Base-by-base conservation (phyloP, 2,797 vertebrate species). In the Macrochelys suwanniensis region DNA sequence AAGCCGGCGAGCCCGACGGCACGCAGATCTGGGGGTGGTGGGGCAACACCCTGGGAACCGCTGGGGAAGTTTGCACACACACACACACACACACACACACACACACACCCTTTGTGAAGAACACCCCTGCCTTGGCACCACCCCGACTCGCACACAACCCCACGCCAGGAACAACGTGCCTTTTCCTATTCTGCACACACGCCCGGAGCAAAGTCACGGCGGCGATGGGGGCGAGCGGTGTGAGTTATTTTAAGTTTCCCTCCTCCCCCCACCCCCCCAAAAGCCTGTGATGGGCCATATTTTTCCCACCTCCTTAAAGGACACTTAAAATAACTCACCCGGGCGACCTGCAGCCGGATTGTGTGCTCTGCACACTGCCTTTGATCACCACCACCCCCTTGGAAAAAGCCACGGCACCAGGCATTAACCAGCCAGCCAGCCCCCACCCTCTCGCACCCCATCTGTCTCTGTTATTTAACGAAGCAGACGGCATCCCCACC, bases 221-320 rank as follows among this genome's bases (percentile, higher is more conserved):
- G 79, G 45, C n/a, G 28, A 56, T 86, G 74, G 56, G 65, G 68
- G 19, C 76, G 31, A 78, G 89, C 71, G 47, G 82, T 81, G 90
- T 57, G 87, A 96, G 94, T 92, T 95, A 90, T 96, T 95, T 94
- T 95, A 80, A 90, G 88, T 95, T 94, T 92, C 54, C 76, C 68
- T 85, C 54, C 82, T 80, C 37, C 37, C 37, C 37, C 37, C 37
- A 3, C 82, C 76, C 37, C 37, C 37, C 37, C 37, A 3, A 3
- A 42, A 65, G 68, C 80, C 56, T 3, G 51, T 71, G 89, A 87
- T 96, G 90, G 25, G 1, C 71, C 79, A 82, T 50, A 81, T 94
- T 77, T 9, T 45, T 4, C 79, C 56, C 78, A 59, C 42, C 86
- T 50, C 89, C 82, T 61, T 54, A 16, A 3, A n/a, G 5, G 68